Percentiles rank a stretch among this genome's conserved stretches.
These are phyloP conservation scores for Lepus timidus DNA, from an alignment of 2,113 vertebrate genomes.

Conservation along the genomic window DNA sequence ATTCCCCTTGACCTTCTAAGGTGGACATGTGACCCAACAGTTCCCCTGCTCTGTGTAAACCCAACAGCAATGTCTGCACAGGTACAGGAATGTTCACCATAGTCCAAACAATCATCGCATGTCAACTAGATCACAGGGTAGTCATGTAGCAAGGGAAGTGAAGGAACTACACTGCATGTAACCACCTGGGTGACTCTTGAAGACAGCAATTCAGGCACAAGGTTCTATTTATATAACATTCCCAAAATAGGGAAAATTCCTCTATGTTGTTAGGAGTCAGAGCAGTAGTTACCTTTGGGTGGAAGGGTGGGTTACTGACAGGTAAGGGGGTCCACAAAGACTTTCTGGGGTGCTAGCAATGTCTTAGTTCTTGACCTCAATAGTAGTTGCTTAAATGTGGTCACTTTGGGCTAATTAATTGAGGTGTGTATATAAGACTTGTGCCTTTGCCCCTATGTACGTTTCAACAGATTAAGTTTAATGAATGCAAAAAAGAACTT, in stretches of 20 bases:
- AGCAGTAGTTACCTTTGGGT: neutral
- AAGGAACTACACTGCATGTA: neutral
- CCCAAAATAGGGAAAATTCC: neutral
- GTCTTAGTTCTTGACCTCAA: neutral
- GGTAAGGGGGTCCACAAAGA: no score
- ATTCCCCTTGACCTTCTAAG: neutral
- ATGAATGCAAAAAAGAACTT: neutral
- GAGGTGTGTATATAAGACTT: neutral
- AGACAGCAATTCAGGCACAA: neutral
- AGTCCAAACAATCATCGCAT: neutral
- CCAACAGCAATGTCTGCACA: neutral
- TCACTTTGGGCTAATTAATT: neutral
- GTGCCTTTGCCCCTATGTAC: neutral
- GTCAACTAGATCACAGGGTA: neutral
- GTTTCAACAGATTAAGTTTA: constrained; percentile 16
- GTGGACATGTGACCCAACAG: neutral
- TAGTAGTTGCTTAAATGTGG: neutral
- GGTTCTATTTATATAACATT: neutral
- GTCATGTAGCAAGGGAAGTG: neutral
- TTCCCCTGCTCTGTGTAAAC: neutral
- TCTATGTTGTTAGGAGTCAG: neutral
- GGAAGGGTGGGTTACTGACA: neutral
- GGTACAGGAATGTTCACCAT: neutral
- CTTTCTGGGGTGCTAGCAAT: neutral
- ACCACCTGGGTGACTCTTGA: neutral